A percentile compares a stretch with the other conserved stretches of the same genome.
Conservation (phyloP, 2,797 vertebrate genomes). For the Halcyon chelicuti region DNA sequence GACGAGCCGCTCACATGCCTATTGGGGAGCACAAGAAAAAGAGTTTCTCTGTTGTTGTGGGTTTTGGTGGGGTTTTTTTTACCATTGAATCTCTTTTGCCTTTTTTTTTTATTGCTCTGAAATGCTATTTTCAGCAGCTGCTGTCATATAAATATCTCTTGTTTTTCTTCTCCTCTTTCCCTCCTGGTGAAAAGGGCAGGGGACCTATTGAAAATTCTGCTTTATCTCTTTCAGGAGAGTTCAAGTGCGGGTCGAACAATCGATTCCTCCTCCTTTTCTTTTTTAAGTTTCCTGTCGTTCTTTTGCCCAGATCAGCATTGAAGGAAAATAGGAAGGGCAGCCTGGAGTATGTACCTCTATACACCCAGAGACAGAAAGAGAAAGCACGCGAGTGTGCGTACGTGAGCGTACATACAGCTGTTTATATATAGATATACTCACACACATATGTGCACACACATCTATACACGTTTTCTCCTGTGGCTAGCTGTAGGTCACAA, state of each 20-base stretch:
- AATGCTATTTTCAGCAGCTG: conserved; percentile 87
- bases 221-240: conserved; percentile 92
- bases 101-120: conserved; percentile 82
- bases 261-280: conserved; percentile 92
- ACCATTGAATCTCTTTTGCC: conserved; percentile 84
- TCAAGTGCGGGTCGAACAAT: conserved; percentile 97
- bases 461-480: background rate
- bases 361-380: conserved; percentile 55
- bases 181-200: conserved; percentile 87
- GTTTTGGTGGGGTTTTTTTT: conserved; percentile 9
- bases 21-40: conserved; percentile 75
- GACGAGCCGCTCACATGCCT: conserved; percentile 77
- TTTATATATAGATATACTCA: fast-evolving
- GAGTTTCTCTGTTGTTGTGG: conserved; percentile 77
- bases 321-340: conserved; percentile 87
- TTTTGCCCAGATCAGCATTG: conserved; percentile 95
- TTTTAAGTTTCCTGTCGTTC: conserved; percentile 92
- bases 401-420: background rate
- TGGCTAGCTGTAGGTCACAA: background rate
- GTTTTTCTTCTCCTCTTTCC: conserved; percentile 87
- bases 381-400: background rate
- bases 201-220: conserved; percentile 88
- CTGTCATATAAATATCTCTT: conserved; percentile 90
- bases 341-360: conserved; percentile 83
- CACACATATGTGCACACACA: background rate